Evolutionary conservation across 2,113 vertebrate genomes (phyloP).

Genomic region (Fukomys damarensis): DNA sequence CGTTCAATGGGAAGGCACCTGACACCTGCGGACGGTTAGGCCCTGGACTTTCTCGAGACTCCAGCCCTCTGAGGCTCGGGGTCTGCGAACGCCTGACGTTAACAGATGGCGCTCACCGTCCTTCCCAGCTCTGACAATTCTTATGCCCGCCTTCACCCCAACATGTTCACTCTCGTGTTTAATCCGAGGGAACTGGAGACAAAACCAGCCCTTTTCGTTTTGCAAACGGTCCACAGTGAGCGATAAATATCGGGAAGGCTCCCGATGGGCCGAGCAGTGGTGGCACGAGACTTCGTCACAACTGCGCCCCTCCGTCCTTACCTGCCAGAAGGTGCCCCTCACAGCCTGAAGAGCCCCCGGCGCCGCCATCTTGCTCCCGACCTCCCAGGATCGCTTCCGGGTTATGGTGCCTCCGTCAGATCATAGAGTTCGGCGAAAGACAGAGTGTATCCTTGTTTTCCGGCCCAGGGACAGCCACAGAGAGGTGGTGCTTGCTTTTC

Average conservation of each 20-base stretch:
- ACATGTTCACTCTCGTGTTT: background rate
- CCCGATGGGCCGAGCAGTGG: background rate
- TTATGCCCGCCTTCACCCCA: background rate
- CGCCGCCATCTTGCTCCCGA: constrained; percentile 79
- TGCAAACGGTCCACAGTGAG: background rate
- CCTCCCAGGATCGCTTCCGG: constrained; percentile 55
- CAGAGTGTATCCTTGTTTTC: background rate
- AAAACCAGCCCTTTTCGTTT: background rate
- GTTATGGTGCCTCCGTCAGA: background rate
- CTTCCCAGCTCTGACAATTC: background rate
- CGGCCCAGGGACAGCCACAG: constrained; percentile 9
- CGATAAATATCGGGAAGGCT: background rate
- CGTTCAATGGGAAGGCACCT: background rate
- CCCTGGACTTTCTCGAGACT: background rate
- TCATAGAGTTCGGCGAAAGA: constrained; percentile 63
- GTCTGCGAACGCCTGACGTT: background rate
- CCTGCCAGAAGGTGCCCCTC: constrained; percentile 79
- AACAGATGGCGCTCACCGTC: too few species aligned
- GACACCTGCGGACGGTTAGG: background rate
- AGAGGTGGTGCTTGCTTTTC: background rate
- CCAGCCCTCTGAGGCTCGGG: background rate
- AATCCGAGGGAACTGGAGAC: background rate
- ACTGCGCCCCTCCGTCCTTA: background rate
- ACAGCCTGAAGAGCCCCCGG: rapidly evolving
- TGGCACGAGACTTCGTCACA: background rate